These are phyloP conservation scores for Epinephelus coioides DNA, from an alignment of 2,797 vertebrate species.

Conservation along the genomic window DNA sequence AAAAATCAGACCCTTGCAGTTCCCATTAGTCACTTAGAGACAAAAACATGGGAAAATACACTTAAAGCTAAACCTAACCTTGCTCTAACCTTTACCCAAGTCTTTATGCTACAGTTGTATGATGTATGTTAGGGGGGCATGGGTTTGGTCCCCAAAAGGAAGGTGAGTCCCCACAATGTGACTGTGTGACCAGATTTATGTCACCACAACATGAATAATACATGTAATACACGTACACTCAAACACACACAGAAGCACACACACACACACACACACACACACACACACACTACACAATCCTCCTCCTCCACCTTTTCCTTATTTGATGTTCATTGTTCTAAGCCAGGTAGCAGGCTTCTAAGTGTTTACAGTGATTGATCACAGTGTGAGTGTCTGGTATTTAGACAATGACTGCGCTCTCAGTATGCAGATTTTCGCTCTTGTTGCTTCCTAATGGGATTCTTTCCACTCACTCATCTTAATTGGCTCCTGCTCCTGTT, in stretches of 20 bases:
- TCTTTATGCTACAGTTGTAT: too few relatives aligned
- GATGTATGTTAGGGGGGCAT: background rate
- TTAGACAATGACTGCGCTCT: conserved; percentile 55
- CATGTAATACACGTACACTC: background rate
- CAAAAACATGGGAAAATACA: too few relatives aligned
- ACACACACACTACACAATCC: background rate
- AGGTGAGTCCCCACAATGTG: background rate
- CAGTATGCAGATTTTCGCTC: conserved; percentile 51
- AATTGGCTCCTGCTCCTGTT: conserved; percentile 60
- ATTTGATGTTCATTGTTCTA: conserved; percentile 55
- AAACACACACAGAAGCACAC: background rate
- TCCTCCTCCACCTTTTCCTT: background rate
- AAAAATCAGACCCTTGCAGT: too few relatives aligned
- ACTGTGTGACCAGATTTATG: too few relatives aligned
- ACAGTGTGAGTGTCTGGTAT: conserved; percentile 51
- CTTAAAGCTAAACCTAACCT: too few relatives aligned
- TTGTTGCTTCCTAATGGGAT: conserved; percentile 57
- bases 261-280: background rate
- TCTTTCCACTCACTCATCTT: conserved; percentile 66
- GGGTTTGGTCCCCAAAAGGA: background rate
- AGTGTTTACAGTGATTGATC: conserved; percentile 71
- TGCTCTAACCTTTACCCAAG: too few relatives aligned
- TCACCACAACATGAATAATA: too few relatives aligned
- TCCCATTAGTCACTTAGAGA: too few relatives aligned
- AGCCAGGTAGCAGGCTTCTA: conserved; percentile 45